Base-by-base conservation (phyloP, 2,888 invertebrate species). In the Clitarchus hookeri region DNA sequence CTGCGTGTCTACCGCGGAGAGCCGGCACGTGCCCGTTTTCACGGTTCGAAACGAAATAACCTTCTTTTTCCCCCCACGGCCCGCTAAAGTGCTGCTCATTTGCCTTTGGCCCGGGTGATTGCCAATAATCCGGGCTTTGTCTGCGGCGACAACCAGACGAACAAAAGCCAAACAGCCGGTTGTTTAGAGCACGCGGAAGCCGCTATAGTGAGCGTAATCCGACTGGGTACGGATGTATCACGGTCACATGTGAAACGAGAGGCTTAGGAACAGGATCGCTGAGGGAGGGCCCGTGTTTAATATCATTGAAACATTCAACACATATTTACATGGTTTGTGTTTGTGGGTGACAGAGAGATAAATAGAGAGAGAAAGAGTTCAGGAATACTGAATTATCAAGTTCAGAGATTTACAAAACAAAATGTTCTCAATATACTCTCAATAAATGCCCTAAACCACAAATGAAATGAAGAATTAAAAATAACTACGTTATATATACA, bases 121-220 rank as follows among this genome's bases (percentile, higher is more conserved):
- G 65, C 23, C 65, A 65, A 65, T 65, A 65, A 65, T 65, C 65
- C 65, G 65, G n/a, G 65, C 65, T 65, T 65, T 65, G 65, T 65
- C 65, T 65, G 65, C 6, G 65, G 65, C n/a, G 65, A 65, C 65
- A n/a, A n/a, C 6, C 19, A n/a, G 16, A 65, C 65, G 65, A 65
- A 65, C 65, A 65, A 65, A 65, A 65, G 65, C 65, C 65, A 65
- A 65, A n/a, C 65, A 65, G 16, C 2, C 65, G 65, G 65, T 8
- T 9, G 65, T 65, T 65, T 65, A 23, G 8, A 65, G 65, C 65
- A 12, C 65, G 65, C 1, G 23, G n/a, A 65, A 23, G n/a, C 65
- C 23, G 19, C 65, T 23, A 8, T 65, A 65, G 65, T n/a, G 65
- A 65, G 65, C 65, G 13, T 65, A n/a, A 65, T 65, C 65, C 65